Evolutionary conservation across 2,888 invertebrate species (phyloP).

Genomic region (Synergus japonicus): DNA sequence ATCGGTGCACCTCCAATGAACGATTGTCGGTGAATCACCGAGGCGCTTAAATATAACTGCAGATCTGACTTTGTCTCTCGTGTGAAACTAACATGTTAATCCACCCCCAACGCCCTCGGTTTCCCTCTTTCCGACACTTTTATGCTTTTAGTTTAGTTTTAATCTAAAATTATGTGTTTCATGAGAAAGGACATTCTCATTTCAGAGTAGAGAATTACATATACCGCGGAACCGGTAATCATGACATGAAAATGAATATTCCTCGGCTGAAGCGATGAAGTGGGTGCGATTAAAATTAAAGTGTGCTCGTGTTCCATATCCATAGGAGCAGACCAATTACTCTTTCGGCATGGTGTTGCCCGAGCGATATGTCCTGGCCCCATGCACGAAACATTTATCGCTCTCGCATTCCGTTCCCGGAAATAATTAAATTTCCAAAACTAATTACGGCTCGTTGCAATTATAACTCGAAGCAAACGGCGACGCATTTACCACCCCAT

Average conservation of each 20-base stretch:
- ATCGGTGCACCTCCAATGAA: slow-evolving; percentile 34
- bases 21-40: slow-evolving; percentile 4
- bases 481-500: slow-evolving; percentile 21
- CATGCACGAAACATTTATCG: slow-evolving; percentile 65
- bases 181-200: too few relatives aligned
- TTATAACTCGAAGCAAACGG: slow-evolving; percentile 69
- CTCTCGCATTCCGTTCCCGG: slow-evolving; percentile 60
- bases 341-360: slow-evolving; percentile 25
- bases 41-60: slow-evolving; percentile 19
- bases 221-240: not conserved
- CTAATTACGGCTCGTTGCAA: slow-evolving; percentile 74
- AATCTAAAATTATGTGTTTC: too few relatives aligned
- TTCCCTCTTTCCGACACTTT: slow-evolving; percentile 6
- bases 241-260: not conserved
- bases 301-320: slow-evolving; percentile 25
- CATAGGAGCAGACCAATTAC: slow-evolving; percentile 30
- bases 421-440: slow-evolving; percentile 76
- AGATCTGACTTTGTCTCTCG: slow-evolving; percentile 18
- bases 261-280: not conserved
- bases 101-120: slow-evolving; percentile 8
- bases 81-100: slow-evolving; percentile 21
- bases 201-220: too few relatives aligned
- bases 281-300: slow-evolving; percentile 37
- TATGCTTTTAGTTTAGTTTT: not conserved
- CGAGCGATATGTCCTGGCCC: slow-evolving; percentile 28